phyloP scores from a whole-genome alignment of 2,113 vertebrate genomes.

The Ciconia stormi region DNA sequence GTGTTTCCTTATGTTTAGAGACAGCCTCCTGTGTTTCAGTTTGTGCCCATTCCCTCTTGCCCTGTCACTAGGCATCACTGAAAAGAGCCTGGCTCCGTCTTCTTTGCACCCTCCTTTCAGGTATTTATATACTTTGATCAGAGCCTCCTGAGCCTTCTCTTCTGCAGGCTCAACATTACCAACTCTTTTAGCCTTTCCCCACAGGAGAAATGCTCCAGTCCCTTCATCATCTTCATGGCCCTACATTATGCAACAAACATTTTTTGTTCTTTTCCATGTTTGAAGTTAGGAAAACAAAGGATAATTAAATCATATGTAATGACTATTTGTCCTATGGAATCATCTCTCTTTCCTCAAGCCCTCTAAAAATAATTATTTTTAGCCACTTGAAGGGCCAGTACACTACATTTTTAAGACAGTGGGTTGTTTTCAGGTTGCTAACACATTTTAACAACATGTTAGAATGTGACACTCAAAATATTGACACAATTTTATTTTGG shows the following conservation, averaged over 20 bases:
- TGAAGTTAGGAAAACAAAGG: rapidly evolving
- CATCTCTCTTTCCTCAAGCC: background rate
- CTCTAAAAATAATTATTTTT: background rate
- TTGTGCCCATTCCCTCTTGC: background rate
- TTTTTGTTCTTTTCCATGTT: background rate
- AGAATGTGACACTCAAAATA: background rate
- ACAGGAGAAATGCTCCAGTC: background rate
- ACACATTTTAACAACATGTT: background rate
- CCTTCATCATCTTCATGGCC: background rate
- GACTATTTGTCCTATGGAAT: background rate
- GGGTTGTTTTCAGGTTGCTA: background rate
- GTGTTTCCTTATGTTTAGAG: background rate
- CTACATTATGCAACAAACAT: rapidly evolving
- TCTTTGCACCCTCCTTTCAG: background rate
- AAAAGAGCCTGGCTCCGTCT: background rate
- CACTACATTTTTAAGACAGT: background rate
- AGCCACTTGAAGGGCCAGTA: background rate
- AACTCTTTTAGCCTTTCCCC: background rate
- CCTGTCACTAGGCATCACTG: background rate
- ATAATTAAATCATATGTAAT: background rate
- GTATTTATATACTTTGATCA: background rate
- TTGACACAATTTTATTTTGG: background rate
- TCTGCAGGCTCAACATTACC: background rate
- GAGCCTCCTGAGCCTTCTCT: background rate
- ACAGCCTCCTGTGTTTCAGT: background rate